phyloP scores from a whole-genome alignment of 2,797 vertebrate genomes.

The Melanotaenia parkinsoni region DNA sequence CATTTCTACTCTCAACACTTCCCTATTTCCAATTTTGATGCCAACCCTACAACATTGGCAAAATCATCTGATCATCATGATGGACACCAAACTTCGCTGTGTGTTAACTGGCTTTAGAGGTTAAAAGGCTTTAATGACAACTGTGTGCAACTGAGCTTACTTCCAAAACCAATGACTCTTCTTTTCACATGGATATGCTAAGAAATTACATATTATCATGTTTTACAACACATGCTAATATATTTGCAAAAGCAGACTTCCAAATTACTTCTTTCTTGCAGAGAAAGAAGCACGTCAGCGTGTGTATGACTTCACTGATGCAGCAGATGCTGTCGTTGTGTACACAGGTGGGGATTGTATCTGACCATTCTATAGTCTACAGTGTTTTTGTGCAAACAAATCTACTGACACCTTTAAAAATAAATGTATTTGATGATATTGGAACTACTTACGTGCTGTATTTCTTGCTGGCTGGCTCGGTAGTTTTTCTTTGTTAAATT shows the following conservation, averaged over 20 bases:
- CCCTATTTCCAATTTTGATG: background rate
- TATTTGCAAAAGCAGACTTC: background rate
- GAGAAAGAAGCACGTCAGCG: background rate
- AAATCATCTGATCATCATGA: background rate
- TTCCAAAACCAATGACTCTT: background rate
- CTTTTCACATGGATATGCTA: too few relatives aligned
- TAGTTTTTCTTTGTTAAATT: slow-evolving; percentile 99
- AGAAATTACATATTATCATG: too few relatives aligned
- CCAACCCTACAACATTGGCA: background rate
- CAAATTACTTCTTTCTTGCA: background rate
- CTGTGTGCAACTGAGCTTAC: background rate
- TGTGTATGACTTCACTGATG: background rate
- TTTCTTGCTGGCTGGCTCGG: slow-evolving; percentile 99
- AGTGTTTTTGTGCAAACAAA: background rate
- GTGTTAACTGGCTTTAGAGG: background rate
- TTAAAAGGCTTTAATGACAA: background rate
- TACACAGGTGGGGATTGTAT: background rate
- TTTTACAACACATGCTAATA: background rate
- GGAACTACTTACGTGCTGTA: slow-evolving; percentile 96
- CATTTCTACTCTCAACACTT: background rate
- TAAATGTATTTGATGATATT: background rate
- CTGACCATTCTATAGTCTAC: background rate
- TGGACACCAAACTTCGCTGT: background rate
- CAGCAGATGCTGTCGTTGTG: background rate
- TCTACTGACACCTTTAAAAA: too few relatives aligned